Evolutionary conservation across 2,888 invertebrate species (phyloP).

Genomic region (Malacosoma neustria): DNA sequence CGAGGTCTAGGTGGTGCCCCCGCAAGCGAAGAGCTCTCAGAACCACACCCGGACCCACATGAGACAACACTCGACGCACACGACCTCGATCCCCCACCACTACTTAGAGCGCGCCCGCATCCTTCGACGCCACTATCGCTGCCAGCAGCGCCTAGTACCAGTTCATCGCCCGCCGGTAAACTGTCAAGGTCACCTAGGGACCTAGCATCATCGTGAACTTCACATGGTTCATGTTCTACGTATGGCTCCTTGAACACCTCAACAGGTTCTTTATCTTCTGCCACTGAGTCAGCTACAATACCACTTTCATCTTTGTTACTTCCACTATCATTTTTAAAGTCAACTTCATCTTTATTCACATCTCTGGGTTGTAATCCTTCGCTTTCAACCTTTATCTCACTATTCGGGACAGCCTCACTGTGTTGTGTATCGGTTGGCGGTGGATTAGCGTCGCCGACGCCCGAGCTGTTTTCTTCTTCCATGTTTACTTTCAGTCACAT

Average conservation of each 20-base stretch:
- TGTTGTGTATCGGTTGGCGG: slow-evolving; percentile 26
- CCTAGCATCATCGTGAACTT: slow-evolving; percentile 55
- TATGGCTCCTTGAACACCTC: slow-evolving; percentile 33
- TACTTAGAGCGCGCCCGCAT: slow-evolving; percentile 80
- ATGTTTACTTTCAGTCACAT: slow-evolving; percentile 55
- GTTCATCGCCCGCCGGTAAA: slow-evolving; percentile 56
- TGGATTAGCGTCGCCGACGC: slow-evolving; percentile 27
- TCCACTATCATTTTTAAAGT: slow-evolving; percentile 21
- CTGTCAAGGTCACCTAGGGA: slow-evolving; percentile 59
- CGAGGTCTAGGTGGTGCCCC: slow-evolving; percentile 60
- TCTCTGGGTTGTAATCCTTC: slow-evolving; percentile 24
- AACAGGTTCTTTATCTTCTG: slow-evolving; percentile 22
- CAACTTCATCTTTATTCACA: slow-evolving; percentile 29
- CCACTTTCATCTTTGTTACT: slow-evolving; percentile 28
- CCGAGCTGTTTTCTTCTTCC: slow-evolving; percentile 45
- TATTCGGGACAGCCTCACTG: slow-evolving; percentile 22
- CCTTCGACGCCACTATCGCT: slow-evolving; percentile 90
- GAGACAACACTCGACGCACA: slow-evolving; percentile 87
- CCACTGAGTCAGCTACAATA: slow-evolving; percentile 21
- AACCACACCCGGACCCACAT: slow-evolving; percentile 85
- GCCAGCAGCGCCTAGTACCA: slow-evolving; percentile 75
- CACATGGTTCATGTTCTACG: slow-evolving; percentile 41
- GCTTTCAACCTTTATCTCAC: slow-evolving; percentile 20
- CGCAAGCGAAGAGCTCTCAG: slow-evolving; percentile 85
- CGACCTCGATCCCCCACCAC: slow-evolving; percentile 79